Evolutionary conservation across 2,888 invertebrate genomes (phyloP).

Genomic region (Dryomyza anilis): DNA sequence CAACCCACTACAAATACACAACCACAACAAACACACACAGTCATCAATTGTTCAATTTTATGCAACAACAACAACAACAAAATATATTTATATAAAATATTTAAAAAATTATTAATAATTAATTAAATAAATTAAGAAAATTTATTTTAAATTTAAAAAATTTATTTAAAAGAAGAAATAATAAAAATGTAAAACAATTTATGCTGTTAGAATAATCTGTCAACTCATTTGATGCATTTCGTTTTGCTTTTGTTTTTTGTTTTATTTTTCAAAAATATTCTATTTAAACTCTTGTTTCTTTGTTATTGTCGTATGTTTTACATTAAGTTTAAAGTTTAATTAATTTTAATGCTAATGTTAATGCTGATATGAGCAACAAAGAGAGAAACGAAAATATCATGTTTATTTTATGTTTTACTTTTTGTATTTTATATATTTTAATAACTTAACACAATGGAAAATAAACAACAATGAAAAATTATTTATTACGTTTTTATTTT

Average conservation of each 20-base stretch:
- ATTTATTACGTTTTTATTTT: too few relatives aligned
- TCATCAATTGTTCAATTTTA: conserved; percentile 11
- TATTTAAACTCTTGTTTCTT: background rate
- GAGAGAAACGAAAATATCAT: background rate
- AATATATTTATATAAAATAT: background rate
- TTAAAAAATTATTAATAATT: conserved; percentile 5
- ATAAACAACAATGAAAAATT: too few relatives aligned
- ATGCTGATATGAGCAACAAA: background rate
- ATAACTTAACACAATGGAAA: background rate
- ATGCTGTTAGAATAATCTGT: too few relatives aligned
- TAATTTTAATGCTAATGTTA: background rate
- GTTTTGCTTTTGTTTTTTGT: background rate
- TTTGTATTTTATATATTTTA: background rate
- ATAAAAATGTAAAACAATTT: too few relatives aligned
- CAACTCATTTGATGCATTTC: background rate
- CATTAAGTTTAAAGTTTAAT: conserved; percentile 2
- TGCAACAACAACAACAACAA: background rate
- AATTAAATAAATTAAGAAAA: background rate
- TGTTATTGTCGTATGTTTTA: background rate
- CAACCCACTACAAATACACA: background rate
- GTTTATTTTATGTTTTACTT: background rate
- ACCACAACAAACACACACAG: background rate
- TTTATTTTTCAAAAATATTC: background rate
- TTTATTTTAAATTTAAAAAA: background rate
- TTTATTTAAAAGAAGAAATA: too few relatives aligned